A percentile compares a stretch with the other conserved stretches of the same genome.
These are phyloP conservation scores for Spheniscus humboldti DNA, from an alignment of 2,797 vertebrate genomes.

Conservation along the genomic window DNA sequence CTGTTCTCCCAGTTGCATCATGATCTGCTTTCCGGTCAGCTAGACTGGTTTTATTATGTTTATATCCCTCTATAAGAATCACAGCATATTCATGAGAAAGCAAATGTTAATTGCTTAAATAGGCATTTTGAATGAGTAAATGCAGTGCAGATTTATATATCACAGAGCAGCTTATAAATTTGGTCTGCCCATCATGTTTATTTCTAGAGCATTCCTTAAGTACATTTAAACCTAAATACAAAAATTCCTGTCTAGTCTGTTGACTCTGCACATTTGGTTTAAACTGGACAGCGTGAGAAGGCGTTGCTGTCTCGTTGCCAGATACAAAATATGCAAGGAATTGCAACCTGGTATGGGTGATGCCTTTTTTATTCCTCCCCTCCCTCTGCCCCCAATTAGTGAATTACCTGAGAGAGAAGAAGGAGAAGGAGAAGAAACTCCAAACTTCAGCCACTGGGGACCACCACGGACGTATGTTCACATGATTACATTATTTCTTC, in stretches of 20 bases:
- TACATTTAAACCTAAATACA: conserved; percentile 45
- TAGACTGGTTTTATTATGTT: neutral
- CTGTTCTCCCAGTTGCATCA: neutral
- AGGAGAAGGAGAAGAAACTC: conserved; percentile 96
- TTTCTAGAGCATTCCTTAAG: conserved; percentile 48
- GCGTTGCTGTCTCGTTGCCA: neutral
- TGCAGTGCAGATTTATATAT: neutral
- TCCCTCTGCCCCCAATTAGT: conserved; percentile 41
- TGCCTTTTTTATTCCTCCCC: neutral
- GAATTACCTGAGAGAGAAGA: conserved; percentile 90
- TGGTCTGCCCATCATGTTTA: conserved; percentile 29
- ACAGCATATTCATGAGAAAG: conserved; percentile 26
- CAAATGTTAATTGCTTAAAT: neutral
- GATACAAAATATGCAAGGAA: conserved; percentile 20
- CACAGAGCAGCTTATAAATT: conserved; percentile 39
- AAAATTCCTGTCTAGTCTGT: conserved; percentile 41
- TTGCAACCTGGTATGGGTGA: neutral
- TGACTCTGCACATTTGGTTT: conserved; percentile 32
- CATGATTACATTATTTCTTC: neutral
- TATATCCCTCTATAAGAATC: neutral
- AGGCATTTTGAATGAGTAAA: neutral
- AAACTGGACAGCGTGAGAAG: neutral
- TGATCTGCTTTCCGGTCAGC: neutral
- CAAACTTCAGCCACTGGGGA: conserved; percentile 94
- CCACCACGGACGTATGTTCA: conserved; percentile 83